Evolutionary conservation across 2,888 invertebrate genomes (phyloP).

Genomic region (Girardia tigrina): DNA sequence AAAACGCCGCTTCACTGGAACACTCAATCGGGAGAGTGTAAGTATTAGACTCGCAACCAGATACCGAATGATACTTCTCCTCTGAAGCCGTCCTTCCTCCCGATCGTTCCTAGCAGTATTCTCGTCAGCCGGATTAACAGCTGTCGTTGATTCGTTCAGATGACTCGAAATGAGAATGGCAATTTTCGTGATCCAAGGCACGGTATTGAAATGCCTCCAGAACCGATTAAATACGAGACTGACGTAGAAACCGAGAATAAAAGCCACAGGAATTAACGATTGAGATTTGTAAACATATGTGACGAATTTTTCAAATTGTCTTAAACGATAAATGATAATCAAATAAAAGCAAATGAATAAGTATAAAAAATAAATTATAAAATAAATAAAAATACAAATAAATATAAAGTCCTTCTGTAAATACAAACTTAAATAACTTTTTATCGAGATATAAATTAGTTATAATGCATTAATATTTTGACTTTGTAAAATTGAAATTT

Average conservation of each 20-base stretch:
- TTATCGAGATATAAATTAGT: too few relatives aligned
- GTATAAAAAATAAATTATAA: too few relatives aligned
- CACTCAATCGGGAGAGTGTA: background rate
- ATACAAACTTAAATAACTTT: too few relatives aligned
- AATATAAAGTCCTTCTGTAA: too few relatives aligned
- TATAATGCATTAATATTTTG: too few relatives aligned
- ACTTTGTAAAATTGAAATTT: too few relatives aligned
- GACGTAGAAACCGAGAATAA: conserved; percentile 26
- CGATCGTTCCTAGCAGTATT: background rate
- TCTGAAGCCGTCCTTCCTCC: background rate
- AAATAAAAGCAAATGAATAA: too few relatives aligned
- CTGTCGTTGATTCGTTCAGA: background rate
- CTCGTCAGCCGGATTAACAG: background rate
- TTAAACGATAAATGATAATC: too few relatives aligned
- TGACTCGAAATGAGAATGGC: background rate
- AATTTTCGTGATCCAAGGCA: background rate
- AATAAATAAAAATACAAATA: too few relatives aligned
- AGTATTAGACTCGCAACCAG: background rate
- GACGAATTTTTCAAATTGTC: conserved; percentile 20
- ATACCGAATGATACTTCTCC: background rate
- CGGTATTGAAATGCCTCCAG: background rate
- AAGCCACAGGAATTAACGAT: conserved; percentile 10
- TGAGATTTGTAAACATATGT: background rate
- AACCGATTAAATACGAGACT: conserved; percentile 25
- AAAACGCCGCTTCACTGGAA: conserved; percentile 6